Conservation (phyloP, 2,797 vertebrate species). For the Amphiprion clarkii region DNA sequence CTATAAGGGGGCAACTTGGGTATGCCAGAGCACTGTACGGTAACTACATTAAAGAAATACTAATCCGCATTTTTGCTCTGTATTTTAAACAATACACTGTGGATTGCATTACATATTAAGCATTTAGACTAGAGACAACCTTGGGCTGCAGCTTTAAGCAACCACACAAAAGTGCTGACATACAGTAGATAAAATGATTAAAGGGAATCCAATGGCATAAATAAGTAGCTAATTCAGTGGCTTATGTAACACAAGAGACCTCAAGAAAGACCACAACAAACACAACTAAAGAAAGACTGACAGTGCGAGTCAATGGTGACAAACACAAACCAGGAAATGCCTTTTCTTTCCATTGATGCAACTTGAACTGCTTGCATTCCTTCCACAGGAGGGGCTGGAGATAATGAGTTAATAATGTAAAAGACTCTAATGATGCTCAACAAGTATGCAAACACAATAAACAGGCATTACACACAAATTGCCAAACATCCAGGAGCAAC, state of each 20-base stretch:
- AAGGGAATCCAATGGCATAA: background rate
- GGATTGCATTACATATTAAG: background rate
- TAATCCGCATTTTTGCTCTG: background rate
- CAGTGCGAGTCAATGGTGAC: constrained; percentile 13
- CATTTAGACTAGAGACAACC: background rate
- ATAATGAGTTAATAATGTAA: constrained; percentile 23
- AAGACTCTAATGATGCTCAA: constrained; percentile 37
- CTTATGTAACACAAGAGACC: background rate
- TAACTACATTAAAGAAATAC: background rate
- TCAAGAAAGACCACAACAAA: background rate
- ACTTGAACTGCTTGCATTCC: constrained; percentile 56
- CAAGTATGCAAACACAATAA: constrained; percentile 37
- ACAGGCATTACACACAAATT: constrained; percentile 22
- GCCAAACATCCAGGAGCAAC: constrained; percentile 11
- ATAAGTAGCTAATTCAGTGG: background rate
- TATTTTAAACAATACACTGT: background rate
- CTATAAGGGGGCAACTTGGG: background rate
- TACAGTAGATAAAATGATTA: background rate
- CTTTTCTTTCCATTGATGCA: constrained; percentile 30
- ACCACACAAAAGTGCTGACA: background rate
- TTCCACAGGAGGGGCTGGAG: constrained; percentile 45
- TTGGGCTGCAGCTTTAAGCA: constrained; percentile 16
- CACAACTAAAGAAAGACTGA: constrained; percentile 6
- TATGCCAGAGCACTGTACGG: background rate
- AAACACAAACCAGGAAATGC: background rate